Evolutionary conservation across 2,113 vertebrate species (phyloP).

Genomic region (Ia io): DNA sequence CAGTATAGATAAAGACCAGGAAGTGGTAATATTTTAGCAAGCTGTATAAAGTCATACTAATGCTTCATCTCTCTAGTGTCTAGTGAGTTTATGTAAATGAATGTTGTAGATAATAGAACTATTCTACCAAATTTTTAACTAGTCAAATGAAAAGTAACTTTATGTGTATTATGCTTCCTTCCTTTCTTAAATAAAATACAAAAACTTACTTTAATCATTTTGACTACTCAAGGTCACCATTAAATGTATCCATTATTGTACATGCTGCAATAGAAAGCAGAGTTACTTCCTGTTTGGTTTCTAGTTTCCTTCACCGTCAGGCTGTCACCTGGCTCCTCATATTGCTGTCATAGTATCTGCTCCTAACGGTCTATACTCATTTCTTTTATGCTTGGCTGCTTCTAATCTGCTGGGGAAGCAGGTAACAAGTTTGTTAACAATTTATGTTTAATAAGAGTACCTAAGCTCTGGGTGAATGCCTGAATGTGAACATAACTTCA

Average conservation of each 20-base stretch:
- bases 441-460: constrained; percentile 40
- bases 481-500: neutral
- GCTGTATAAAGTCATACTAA: neutral
- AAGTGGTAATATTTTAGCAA: neutral
- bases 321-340: constrained; percentile 14
- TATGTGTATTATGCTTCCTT: constrained; percentile 4
- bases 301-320: constrained; percentile 30
- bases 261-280: constrained; percentile 19
- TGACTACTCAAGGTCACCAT: constrained; percentile 32
- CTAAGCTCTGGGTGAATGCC: constrained; percentile 32
- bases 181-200: constrained; percentile 18
- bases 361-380: constrained; percentile 45
- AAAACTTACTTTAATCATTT: constrained; percentile 22
- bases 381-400: constrained; percentile 50
- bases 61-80: neutral
- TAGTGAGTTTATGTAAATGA: neutral
- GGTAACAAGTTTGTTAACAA: constrained; percentile 43
- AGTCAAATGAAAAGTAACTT: constrained; percentile 7
- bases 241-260: constrained; percentile 20
- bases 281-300: constrained; percentile 21
- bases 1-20: constrained; percentile 6
- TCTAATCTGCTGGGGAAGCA: constrained; percentile 44
- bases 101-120: constrained; percentile 25
- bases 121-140: constrained; percentile 12
- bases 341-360: neutral